phyloP scores from a whole-genome alignment of 2,888 invertebrate genomes.

The Ephialtes manifestator region DNA sequence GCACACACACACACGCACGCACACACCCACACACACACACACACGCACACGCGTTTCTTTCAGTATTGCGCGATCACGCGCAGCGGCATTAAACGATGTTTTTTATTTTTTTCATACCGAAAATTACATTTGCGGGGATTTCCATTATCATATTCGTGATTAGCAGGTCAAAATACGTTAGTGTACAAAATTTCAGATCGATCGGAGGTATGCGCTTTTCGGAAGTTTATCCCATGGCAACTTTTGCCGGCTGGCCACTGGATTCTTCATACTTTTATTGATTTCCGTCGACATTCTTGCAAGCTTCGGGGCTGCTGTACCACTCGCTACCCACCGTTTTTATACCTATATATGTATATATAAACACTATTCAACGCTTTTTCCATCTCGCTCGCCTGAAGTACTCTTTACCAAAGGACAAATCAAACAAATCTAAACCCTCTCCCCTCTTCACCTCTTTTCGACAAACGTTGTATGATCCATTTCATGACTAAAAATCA shows the following conservation, averaged over 20 bases:
- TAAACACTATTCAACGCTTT: constrained; percentile 11
- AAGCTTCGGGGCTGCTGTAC: constrained; percentile 31
- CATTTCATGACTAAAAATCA: constrained; percentile 33
- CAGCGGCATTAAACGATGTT: too few relatives aligned
- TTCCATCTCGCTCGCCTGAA: constrained; percentile 15
- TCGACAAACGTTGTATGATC: constrained; percentile 19
- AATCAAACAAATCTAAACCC: constrained; percentile 23
- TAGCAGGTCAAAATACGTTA: too few relatives aligned
- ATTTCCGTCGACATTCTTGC: constrained; percentile 55
- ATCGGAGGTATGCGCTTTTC: too few relatives aligned
- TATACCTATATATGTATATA: not conserved
- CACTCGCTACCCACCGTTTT: not conserved
- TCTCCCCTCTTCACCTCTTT: too few relatives aligned
- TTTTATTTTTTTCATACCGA: too few relatives aligned
- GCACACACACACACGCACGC: too few relatives aligned
- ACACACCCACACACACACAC: too few relatives aligned
- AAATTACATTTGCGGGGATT: too few relatives aligned
- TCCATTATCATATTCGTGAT: too few relatives aligned
- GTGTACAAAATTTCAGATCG: too few relatives aligned
- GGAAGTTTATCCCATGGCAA: not conserved
- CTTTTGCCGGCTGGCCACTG: constrained; percentile 29
- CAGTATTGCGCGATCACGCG: too few relatives aligned
- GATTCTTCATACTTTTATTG: constrained; percentile 62
- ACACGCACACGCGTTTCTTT: too few relatives aligned
- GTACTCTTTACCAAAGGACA: constrained; percentile 18